A percentile compares a stretch with the other conserved stretches of the same genome.
Conservation (phyloP, 2,113 vertebrate genomes). For the Microtus pennsylvanicus region DNA sequence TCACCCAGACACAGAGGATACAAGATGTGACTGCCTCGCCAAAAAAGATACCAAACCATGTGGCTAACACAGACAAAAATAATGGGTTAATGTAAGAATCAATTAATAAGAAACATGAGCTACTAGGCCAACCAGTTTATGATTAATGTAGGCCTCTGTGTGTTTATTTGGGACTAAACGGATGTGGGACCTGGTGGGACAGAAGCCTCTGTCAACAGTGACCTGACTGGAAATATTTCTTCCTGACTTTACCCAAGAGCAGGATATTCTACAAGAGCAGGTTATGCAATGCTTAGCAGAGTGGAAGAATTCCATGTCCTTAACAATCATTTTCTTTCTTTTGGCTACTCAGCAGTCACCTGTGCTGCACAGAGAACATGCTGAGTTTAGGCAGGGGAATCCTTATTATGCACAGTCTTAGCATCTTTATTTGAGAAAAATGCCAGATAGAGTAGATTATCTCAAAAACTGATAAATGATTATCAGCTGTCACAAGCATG, state of each 20-base stretch:
- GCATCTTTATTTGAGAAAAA: constrained; percentile 1
- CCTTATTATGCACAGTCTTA: background rate
- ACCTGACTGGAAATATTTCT: background rate
- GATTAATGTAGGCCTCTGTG: no score
- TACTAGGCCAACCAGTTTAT: no score
- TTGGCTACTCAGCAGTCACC: background rate
- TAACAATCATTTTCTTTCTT: background rate
- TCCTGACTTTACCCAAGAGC: constrained; percentile 3
- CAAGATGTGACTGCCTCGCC: no score
- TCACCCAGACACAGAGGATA: no score
- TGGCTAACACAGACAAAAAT: no score
- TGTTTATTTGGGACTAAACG: no score
- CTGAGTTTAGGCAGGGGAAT: background rate
- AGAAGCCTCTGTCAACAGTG: background rate
- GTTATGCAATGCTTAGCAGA: constrained; percentile 7
- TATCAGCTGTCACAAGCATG: background rate
- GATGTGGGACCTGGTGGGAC: no score
- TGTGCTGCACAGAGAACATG: background rate
- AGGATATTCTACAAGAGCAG: background rate
- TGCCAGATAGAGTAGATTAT: background rate
- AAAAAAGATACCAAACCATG: no score
- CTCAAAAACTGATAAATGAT: constrained; percentile 25
- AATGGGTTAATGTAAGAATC: no score
- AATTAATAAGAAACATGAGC: no score
- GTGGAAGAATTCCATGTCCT: background rate